Evolutionary conservation across 2,113 vertebrate genomes (phyloP).

Genomic region (Anthoscopus minutus): DNA sequence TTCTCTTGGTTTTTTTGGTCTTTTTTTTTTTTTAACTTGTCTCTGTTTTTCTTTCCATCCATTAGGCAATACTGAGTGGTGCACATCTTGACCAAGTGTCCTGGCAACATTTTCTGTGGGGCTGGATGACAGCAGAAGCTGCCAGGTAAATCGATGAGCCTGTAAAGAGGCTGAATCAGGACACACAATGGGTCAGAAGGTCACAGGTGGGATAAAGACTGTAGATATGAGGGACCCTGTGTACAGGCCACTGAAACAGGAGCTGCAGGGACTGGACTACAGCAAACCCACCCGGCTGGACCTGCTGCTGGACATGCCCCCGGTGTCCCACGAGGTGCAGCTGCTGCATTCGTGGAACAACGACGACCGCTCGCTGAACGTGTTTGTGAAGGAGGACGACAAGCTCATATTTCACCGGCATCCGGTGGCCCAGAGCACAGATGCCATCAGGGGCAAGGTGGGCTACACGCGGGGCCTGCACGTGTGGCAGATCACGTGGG

Average conservation of each 20-base stretch:
- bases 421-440: conserved; percentile 97
- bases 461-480: conserved; percentile 94
- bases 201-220: conserved; percentile 95
- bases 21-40: background rate
- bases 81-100: background rate
- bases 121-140: conserved; percentile 20
- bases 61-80: conserved; percentile 58
- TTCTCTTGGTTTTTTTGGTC: background rate
- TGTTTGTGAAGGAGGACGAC: conserved; percentile 98
- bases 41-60: conserved; percentile 33
- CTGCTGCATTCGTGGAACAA: conserved; percentile 94
- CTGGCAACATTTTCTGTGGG: background rate
- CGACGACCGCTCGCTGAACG: conserved; percentile 92
- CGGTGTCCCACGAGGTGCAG: conserved; percentile 78
- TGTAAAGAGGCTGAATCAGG: background rate
- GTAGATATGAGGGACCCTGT: conserved; percentile 95
- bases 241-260: conserved; percentile 87
- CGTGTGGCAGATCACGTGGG: conserved; percentile 98
- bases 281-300: conserved; percentile 92
- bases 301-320: conserved; percentile 93
- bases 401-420: conserved; percentile 95
- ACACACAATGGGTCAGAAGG: conserved; percentile 92
- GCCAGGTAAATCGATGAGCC: conserved; percentile 39
- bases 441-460: conserved; percentile 89
- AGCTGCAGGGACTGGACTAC: conserved; percentile 89